These are phyloP conservation scores for Pocillopora meandrina DNA, from an alignment of 92 coral and sea anemone genomes.

Conservation along the genomic window DNA sequence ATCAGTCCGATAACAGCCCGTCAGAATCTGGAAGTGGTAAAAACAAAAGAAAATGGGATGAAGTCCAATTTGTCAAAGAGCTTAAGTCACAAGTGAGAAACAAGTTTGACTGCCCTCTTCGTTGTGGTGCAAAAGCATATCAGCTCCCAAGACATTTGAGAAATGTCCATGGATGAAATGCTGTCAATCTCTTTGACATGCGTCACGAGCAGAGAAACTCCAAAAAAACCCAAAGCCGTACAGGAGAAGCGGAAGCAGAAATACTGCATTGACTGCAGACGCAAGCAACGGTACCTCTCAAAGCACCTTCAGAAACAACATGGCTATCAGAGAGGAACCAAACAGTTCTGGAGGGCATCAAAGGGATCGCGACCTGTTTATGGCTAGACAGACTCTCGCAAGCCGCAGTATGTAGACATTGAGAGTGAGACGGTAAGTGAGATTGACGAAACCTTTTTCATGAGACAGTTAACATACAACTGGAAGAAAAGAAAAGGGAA, in stretches of 20 bases:
- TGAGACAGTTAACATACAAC: neutral
- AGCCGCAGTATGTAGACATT: neutral
- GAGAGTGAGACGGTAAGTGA: neutral
- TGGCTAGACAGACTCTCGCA: neutral
- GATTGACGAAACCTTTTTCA: neutral
- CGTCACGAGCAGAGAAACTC: neutral
- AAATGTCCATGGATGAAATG: slow-evolving; percentile 22
- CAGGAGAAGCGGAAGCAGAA: neutral
- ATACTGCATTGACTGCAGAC: slow-evolving; percentile 10
- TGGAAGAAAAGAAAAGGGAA: neutral
- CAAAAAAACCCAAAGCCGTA: slow-evolving; percentile 1
- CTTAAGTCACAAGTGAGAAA: neutral
- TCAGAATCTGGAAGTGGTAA: neutral
- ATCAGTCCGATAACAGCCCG: too few relatives aligned
- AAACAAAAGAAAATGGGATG: neutral
- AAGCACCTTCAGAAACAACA: slow-evolving; percentile 15
- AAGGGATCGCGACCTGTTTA: slow-evolving; percentile 19
- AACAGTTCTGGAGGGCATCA: slow-evolving; percentile 1
- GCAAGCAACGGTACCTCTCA: slow-evolving; percentile 15
- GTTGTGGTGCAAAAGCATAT: slow-evolving; percentile 13
- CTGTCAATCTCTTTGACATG: slow-evolving; percentile 13
- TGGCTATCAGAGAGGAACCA: neutral
- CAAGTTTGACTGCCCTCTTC: slow-evolving; percentile 20
- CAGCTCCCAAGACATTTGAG: slow-evolving; percentile 8
- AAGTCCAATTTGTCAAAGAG: neutral